Conservation (phyloP, 2,113 vertebrate genomes). For the Neodon shergylaensis region DNA sequence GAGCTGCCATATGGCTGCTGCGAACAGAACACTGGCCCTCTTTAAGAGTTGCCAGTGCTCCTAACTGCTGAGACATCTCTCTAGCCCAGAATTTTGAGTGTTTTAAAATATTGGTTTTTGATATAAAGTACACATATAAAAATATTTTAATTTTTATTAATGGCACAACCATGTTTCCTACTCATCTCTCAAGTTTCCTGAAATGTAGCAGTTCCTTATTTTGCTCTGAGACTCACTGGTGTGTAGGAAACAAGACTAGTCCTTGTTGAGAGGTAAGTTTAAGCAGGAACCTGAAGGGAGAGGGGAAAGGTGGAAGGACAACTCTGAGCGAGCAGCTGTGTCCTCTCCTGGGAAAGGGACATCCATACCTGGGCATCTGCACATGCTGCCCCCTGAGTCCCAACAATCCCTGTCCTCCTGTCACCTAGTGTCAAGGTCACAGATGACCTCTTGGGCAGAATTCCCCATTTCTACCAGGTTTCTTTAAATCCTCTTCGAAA, state of each 20-base stretch:
- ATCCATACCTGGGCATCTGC: too few species aligned
- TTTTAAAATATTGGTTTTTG: not conserved
- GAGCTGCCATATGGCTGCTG: not conserved
- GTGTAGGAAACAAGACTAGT: not conserved
- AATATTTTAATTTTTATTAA: conserved; percentile 24
- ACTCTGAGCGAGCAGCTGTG: not conserved
- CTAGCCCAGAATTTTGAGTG: not conserved
- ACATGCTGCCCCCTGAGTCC: not conserved
- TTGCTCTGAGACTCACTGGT: not conserved
- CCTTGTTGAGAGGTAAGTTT: not conserved
- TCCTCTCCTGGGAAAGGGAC: not conserved
- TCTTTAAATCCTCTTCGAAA: not conserved
- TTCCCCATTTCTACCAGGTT: not conserved
- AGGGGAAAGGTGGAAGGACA: not conserved
- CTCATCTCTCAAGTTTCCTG: not conserved
- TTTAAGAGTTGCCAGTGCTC: not conserved
- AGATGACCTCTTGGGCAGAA: not conserved
- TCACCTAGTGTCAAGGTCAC: not conserved
- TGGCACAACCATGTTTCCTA: not conserved
- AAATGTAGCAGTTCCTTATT: not conserved
- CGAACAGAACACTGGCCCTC: not conserved
- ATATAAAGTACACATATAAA: not conserved
- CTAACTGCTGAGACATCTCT: not conserved
- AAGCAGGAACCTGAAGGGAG: not conserved
- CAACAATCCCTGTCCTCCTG: not conserved